These are phyloP conservation scores for Setophaga petechia DNA, from an alignment of 2,113 vertebrate genomes.

Conservation along the genomic window DNA sequence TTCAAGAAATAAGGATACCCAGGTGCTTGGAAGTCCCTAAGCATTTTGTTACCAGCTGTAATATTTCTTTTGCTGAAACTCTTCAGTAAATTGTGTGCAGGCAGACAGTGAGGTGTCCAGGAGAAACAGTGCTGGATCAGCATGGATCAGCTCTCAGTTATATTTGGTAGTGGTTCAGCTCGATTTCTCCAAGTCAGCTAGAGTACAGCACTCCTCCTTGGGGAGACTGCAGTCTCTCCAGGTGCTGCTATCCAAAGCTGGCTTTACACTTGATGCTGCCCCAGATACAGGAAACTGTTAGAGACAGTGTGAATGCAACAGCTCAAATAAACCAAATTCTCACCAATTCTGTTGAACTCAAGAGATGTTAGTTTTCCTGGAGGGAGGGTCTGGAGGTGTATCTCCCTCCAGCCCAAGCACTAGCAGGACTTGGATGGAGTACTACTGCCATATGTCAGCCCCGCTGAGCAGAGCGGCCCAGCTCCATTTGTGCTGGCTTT, in stretches of 20 bases:
- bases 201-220: not conserved
- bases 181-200: not conserved
- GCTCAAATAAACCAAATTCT: not conserved
- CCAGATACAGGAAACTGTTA: not conserved
- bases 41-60: not conserved
- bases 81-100: not conserved
- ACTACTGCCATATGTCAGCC: not conserved
- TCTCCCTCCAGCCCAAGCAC: not conserved
- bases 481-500: not conserved
- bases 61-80: not conserved
- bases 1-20: not conserved
- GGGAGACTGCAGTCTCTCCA: not conserved
- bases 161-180: conserved; percentile 14
- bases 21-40: not conserved
- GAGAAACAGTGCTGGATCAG: not conserved
- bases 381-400: not conserved
- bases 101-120: not conserved
- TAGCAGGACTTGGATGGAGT: not conserved
- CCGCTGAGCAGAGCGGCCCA: not conserved
- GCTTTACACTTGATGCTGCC: not conserved
- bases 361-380: not conserved
- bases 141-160: not conserved
- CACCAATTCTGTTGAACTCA: not conserved
- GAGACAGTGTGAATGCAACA: not conserved
- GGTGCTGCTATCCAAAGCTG: not conserved